Base-by-base conservation (phyloP, 2,888 invertebrate species). In the Troglohyphantes excavatus region DNA sequence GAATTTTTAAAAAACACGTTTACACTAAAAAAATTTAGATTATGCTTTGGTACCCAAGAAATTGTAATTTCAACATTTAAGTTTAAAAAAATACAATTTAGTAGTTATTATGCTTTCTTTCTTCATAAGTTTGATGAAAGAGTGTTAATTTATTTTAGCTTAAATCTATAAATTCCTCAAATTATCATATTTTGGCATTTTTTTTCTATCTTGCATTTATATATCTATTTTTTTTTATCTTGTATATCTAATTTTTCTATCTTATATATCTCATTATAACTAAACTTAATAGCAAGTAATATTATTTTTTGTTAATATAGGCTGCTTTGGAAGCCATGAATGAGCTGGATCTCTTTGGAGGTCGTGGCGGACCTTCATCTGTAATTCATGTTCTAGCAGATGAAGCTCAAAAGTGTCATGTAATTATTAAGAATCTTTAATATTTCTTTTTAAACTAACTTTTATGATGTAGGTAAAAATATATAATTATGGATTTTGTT, bases 301-400 rank as follows among this genome's bases (percentile, higher is more conserved):
- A n/a, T n/a, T n/a, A n/a, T n/a, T n/a, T n/a, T n/a, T n/a, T n/a
- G n/a, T n/a, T n/a, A 39, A 39, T 82, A n/a, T 91, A 94, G 94
- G 99, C 99, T 81, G 99, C 99, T 2, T 94, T 99, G 91, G 99
- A 99, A 94, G 98, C 99, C 17, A 97, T 99, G 96, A 98, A 99
- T 94, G 99, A 99, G 93, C 94, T 99, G 89, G 99, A 99, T 94
- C 95, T 99, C 83, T 99, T 99, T 95, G 99, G 94, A 3, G 98
- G 99, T 5, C 95, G 98, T 92, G 99, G 99, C 29, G 98, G 99
- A 0, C 98, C 98, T 9, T 97, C 98, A 1, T 99, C 99, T 92
- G 97, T 99, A 0, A 98, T 99, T 92, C 99, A 99, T 94, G 98
- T 99, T 9, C 94, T 99, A 91, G 98, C 99, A 13, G 99, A 99